A percentile compares a stretch with the other conserved stretches of the same genome.
Conservation (phyloP, 23 tunicate genomes). For the Oikopleura dioica region DNA sequence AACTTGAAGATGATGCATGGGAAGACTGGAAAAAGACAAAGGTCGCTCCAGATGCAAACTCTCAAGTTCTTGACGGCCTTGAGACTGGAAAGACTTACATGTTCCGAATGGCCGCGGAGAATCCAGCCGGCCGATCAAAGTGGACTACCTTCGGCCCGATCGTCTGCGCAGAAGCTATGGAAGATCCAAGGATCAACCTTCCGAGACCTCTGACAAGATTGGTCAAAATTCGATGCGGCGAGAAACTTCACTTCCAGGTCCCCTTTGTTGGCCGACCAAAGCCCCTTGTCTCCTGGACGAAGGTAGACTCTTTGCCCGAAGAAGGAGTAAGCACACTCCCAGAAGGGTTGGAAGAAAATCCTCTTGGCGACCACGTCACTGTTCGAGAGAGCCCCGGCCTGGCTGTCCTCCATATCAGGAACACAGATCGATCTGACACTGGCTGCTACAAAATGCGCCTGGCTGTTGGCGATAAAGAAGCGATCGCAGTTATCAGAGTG, state of each 20-base stretch:
- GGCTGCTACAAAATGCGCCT: slow-evolving; percentile 43
- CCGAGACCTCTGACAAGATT: slow-evolving; percentile 63
- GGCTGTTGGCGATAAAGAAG: slow-evolving; percentile 47
- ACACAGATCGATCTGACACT: slow-evolving; percentile 67
- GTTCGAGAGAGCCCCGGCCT: slow-evolving; percentile 51
- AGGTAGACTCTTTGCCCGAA: no score
- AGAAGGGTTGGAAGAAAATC: slow-evolving; percentile 35
- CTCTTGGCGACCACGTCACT: slow-evolving; percentile 28
- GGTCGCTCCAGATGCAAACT: not conserved
- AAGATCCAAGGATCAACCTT: slow-evolving; percentile 61
- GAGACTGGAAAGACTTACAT: slow-evolving; percentile 73
- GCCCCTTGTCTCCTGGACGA: slow-evolving; percentile 72
- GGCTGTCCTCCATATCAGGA: slow-evolving; percentile 51
- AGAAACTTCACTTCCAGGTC: slow-evolving; percentile 73
- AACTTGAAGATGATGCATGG: not conserved
- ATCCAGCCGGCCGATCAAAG: slow-evolving; percentile 46
- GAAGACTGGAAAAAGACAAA: not conserved
- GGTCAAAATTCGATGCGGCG: slow-evolving; percentile 62
- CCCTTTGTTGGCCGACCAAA: slow-evolving; percentile 86
- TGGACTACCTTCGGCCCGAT: slow-evolving; percentile 52
- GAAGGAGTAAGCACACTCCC: no score
- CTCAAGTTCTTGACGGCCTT: not conserved
- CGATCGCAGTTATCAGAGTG: slow-evolving; percentile 35
- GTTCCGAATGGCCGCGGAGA: slow-evolving; percentile 73
- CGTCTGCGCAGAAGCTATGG: slow-evolving; percentile 57